Percentiles rank a stretch among this genome's conserved stretches.
Conservation (phyloP, 2,113 vertebrate genomes). For the Procavia capensis region DNA sequence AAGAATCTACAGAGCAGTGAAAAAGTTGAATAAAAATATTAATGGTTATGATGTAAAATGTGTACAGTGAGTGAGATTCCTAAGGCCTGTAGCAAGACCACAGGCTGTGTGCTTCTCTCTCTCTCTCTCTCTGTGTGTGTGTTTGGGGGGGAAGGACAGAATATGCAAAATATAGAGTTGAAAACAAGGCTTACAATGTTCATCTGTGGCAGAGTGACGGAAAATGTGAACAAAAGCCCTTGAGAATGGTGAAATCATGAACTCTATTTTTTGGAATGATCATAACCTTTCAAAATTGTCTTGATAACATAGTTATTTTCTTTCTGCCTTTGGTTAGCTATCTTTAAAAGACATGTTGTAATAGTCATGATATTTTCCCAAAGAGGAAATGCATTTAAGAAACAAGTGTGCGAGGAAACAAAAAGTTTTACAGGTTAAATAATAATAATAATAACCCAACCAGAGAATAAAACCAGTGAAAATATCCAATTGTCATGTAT, state of each 20-base stretch:
- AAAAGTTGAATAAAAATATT: neutral
- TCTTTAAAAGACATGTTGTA: neutral
- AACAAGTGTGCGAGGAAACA: neutral
- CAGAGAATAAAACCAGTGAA: constrained; percentile 25
- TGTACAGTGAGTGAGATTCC: neutral
- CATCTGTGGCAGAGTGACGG: neutral
- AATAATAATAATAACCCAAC: neutral
- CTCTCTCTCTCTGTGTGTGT: neutral
- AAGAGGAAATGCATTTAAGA: constrained; percentile 21
- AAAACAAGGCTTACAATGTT: too few relatives aligned
- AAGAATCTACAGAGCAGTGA: neutral
- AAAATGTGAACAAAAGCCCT: neutral
- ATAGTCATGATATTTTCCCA: neutral
- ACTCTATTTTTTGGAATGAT: neutral
- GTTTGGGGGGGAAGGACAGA: neutral
- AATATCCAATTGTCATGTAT: neutral
- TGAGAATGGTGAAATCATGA: neutral
- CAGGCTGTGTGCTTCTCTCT: neutral
- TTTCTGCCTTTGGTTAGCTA: neutral
- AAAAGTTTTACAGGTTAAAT: neutral
- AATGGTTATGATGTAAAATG: neutral
- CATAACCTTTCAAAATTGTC: neutral
- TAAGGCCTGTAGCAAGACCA: neutral
- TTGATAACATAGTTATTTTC: neutral
- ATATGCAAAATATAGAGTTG: too few relatives aligned